Percentiles rank a stretch among this genome's conserved stretches.
phyloP scores from a whole-genome alignment of 2,888 invertebrate genomes.

The Drosophila recens region DNA sequence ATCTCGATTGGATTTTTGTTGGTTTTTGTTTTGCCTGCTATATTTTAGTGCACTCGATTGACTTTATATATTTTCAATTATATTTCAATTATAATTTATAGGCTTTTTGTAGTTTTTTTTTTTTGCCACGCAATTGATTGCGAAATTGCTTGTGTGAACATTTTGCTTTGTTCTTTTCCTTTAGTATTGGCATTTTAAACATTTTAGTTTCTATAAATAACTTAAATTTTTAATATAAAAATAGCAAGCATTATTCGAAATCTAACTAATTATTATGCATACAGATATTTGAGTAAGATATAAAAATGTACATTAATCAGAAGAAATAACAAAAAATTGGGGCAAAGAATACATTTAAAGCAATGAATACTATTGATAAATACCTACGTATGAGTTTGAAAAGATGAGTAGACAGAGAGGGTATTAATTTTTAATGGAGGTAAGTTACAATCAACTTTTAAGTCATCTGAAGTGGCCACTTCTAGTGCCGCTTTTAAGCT shows the following conservation, averaged over 20 bases:
- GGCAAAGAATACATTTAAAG: neutral
- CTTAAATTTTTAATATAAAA: too few relatives aligned
- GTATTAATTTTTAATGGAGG: neutral
- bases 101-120: neutral
- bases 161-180: neutral
- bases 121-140: neutral
- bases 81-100: conserved; percentile 12
- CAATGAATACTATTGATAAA: neutral
- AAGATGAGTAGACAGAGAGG: neutral
- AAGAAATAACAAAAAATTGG: too few relatives aligned
- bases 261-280: neutral
- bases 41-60: neutral
- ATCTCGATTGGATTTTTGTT: neutral
- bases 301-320: neutral
- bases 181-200: neutral
- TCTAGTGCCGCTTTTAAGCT: neutral
- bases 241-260: neutral
- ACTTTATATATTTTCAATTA: conserved; percentile 12
- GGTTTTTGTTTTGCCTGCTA: neutral
- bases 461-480: neutral
- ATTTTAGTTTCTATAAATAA: neutral
- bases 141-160: neutral
- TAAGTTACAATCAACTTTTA: neutral
- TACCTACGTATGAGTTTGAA: neutral
- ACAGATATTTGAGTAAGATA: neutral